Base-by-base conservation (phyloP, 2,888 invertebrate species). In the Mayetiola destructor region DNA sequence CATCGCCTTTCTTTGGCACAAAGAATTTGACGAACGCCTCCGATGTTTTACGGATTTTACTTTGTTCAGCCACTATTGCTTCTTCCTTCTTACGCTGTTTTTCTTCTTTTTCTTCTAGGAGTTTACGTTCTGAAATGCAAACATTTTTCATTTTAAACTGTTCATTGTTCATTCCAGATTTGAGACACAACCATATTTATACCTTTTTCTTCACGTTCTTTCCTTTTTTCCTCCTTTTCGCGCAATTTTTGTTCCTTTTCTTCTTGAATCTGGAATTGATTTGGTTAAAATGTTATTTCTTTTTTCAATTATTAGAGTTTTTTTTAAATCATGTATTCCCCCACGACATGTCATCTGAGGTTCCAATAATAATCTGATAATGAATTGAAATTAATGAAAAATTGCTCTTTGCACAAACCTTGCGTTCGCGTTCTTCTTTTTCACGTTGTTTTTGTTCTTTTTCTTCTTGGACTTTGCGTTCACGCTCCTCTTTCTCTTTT, bases 21-120 rank as follows among this genome's bases (percentile, higher is more conserved):
- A 92, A 92, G 68, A 91, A 92, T 65, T 85, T 89, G 0, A 77
- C 83, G 66, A 92, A 91, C 5, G 82, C 84, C 56, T 83, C 82
- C 0, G 85, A 84, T 0, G 82, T 82, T 66, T 88, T 88, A 62
- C 85, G 84, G 66, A 86, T 85, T 63, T 84, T 84, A 12, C 82
- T 76, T 66, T 85, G 84, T 56, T 80, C 80, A 68, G 85, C 87
- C 68, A 66, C 79, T 67, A 77, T 76, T 55, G 59, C 58, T 10
- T 58, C 59, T 53, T 59, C 57, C 27, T 56, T 59, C 58, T 60
- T 56, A 59, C 68, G 67, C 0, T 67, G 68, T 52, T 73, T 72
- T 35, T 73, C 73, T 55, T 72, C 70, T 42, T 67, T 69, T 59
- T 71, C 69, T 48, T 68, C 68, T n/a, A n/a, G n/a, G n/a, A n/a